These are phyloP conservation scores for Condylura cristata DNA, from an alignment of 2,113 vertebrate genomes.

Conservation along the genomic window DNA sequence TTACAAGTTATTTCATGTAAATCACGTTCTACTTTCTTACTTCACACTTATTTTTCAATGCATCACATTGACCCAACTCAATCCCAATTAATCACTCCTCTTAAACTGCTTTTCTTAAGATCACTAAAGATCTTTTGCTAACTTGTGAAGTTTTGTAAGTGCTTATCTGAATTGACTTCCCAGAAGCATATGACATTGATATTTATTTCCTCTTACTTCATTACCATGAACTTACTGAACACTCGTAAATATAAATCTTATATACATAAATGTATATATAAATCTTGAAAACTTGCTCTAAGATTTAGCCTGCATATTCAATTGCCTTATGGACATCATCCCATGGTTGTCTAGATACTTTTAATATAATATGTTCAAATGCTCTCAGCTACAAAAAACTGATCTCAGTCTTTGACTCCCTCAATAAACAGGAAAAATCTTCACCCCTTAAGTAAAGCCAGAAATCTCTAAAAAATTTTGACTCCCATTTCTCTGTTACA, in stretches of 20 bases:
- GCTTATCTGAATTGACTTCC: background rate
- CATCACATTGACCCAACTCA: background rate
- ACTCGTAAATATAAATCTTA: background rate
- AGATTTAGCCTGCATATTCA: background rate
- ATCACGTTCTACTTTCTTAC: background rate
- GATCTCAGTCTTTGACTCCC: background rate
- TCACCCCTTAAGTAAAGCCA: background rate
- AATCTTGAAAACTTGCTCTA: background rate
- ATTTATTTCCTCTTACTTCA: background rate
- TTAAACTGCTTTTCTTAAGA: background rate
- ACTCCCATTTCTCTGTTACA: background rate
- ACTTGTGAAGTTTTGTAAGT: background rate
- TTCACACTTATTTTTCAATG: background rate
- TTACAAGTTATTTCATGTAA: slow-evolving; percentile 13
- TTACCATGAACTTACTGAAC: background rate
- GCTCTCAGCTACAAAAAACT: background rate
- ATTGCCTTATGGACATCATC: background rate
- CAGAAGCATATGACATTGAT: background rate
- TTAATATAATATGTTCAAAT: background rate
- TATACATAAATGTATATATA: background rate
- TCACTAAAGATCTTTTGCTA: background rate
- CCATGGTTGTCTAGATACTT: background rate
- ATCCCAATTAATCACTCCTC: background rate
- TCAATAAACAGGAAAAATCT: background rate
- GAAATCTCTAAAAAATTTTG: background rate